Conservation (phyloP, 1,140 invertebrate species). For the Planococcus citri region DNA sequence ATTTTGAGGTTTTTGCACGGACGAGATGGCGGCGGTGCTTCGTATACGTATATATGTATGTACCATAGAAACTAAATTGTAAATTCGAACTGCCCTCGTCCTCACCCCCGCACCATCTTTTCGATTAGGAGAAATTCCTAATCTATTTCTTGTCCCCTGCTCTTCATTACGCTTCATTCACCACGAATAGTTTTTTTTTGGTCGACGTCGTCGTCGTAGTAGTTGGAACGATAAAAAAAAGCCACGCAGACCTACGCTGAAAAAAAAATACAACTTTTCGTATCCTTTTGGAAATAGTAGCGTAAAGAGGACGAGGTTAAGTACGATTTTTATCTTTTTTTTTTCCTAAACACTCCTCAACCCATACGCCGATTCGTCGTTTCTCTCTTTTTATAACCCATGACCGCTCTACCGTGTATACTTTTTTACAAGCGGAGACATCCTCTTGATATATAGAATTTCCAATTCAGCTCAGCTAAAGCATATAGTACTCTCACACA, state of each 20-base stretch:
- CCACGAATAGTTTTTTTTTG: too few species aligned
- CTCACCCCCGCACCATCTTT: too few species aligned
- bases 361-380: neutral
- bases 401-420: neutral
- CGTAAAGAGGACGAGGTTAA: neutral
- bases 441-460: conserved; percentile 2
- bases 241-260: neutral
- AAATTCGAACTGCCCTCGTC: too few species aligned
- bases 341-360: too few species aligned
- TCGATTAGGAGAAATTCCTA: neutral
- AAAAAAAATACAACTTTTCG: neutral
- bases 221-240: too few species aligned
- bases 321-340: conserved; percentile 6
- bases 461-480: conserved; percentile 1
- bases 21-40: too few species aligned
- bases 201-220: too few species aligned
- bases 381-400: neutral
- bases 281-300: neutral
- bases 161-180: too few species aligned
- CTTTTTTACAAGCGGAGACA: neutral
- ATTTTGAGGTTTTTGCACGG: neutral
- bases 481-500: too few species aligned
- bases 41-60: too few species aligned
- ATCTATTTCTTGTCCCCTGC: neutral
- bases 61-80: neutral